Conservation (phyloP, 2,797 vertebrate species). For the Molossus alvarezi region DNA sequence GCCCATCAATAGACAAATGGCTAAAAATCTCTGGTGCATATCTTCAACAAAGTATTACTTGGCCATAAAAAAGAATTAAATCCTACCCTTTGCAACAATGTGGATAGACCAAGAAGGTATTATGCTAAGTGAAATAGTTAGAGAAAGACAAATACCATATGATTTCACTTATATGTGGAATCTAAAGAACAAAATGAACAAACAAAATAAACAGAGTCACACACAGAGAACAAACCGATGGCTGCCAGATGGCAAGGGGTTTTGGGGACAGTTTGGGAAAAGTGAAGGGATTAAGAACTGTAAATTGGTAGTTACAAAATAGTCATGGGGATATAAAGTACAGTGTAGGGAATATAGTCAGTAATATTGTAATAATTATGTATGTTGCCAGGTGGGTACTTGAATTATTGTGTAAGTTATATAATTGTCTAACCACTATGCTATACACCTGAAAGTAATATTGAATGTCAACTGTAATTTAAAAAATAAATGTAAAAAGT, state of each 20-base stretch:
- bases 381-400: background rate
- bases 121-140: background rate
- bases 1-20: background rate
- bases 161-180: background rate
- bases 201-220: background rate
- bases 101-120: background rate
- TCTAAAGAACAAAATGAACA: background rate
- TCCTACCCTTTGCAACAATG: background rate
- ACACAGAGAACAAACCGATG: background rate
- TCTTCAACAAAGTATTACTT: background rate
- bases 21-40: background rate
- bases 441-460: background rate
- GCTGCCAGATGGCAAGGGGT: background rate
- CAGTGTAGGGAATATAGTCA: background rate
- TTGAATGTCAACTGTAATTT: background rate
- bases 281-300: background rate
- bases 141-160: background rate
- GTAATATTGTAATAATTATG: background rate
- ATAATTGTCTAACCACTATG: background rate
- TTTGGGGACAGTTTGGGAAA: background rate
- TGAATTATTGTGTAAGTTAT: background rate
- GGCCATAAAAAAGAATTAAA: background rate
- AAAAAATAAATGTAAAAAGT: background rate
- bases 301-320: background rate
- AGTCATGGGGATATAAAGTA: background rate